A percentile compares a stretch with the other conserved stretches of the same genome.
Evolutionary conservation across 2,888 invertebrate species (phyloP).

Genomic region (Strigamia transsilvanica): DNA sequence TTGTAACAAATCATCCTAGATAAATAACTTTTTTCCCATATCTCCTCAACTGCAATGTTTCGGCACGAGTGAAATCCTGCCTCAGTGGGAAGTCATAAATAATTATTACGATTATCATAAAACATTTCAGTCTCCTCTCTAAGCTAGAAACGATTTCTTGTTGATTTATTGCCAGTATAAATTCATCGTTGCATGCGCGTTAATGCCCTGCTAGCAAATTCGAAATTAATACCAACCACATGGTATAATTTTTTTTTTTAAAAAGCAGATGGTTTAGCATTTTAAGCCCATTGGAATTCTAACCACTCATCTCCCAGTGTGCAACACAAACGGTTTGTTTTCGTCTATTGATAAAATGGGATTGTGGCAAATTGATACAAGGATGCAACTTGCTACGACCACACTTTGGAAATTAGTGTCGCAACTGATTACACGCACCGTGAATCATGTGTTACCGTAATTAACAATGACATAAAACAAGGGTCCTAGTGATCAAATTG

Average conservation of each 20-base stretch:
- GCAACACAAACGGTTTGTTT: background rate
- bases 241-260: background rate
- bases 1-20: conserved; percentile 15
- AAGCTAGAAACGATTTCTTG: conserved; percentile 44
- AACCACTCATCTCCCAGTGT: background rate
- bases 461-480: background rate
- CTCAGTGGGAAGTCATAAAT: conserved; percentile 36
- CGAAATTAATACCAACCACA: conserved; percentile 39
- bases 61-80: conserved; percentile 18
- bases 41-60: background rate
- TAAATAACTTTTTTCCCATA: conserved; percentile 30
- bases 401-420: conserved; percentile 30
- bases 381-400: background rate
- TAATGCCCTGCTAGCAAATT: conserved; percentile 44
- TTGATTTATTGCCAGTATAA: conserved; percentile 30
- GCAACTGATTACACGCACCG: conserved; percentile 14
- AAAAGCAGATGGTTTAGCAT: background rate
- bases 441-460: conserved; percentile 12
- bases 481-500: conserved; percentile 16
- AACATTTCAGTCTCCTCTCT: conserved; percentile 32
- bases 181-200: conserved; percentile 42
- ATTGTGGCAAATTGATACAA: background rate
- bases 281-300: conserved; percentile 8
- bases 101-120: conserved; percentile 44
- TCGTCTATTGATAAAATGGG: conserved; percentile 3